Base-by-base conservation (phyloP, 2,888 invertebrate species). In the Aelia acuminata region DNA sequence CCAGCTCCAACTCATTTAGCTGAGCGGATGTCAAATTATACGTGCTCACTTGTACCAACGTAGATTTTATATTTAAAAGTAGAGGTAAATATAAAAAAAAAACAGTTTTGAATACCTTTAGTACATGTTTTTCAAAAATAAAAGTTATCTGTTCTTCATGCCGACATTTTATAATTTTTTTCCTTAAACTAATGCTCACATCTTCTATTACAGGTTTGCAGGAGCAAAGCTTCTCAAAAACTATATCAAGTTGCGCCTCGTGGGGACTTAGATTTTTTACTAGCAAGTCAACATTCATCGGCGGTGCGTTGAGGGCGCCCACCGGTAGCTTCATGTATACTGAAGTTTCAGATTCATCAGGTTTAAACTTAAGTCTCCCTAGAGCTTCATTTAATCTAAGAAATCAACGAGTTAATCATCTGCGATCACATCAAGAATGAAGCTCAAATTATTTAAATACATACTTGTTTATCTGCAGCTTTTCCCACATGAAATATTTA, bases 401-500 rank as follows among this genome's bases (percentile, higher is more conserved):
- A 85, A 35, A 70, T 35, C 18, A 70, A 20, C 18, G 11, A 26
- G 13, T 35, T 70, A 20, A 70, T 35, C 18, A 18, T 57, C 57
- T 57, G 57, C 18, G 8, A 18, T 35, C 5, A 18, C 8, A 70
- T 70, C 18, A 35, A 18, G 35, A 70, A 70, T 70, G 35, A 70
- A 70, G 26, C 35, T 22, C 3, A 18, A 20, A 35, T 20, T 18
- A 1, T 70, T 35, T 20, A 20, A 85, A 5, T 35, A 49, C 1
- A 49, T 85, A 85, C 85, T 47, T 85, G 26, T 85, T 85, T 1
- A 85, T 85, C 26, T 85, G 85, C 13, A 85, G 11, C 50, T 35
- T 47, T 49, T 85, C n/a, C 85, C 85, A 85, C 39, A 85, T 35
- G 31, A 22, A 49, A 85, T 85, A 85, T 85, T 85, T 85, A 4